These are phyloP conservation scores for Diadegma fenestrale DNA, from an alignment of 2,888 invertebrate genomes.

Conservation along the genomic window DNA sequence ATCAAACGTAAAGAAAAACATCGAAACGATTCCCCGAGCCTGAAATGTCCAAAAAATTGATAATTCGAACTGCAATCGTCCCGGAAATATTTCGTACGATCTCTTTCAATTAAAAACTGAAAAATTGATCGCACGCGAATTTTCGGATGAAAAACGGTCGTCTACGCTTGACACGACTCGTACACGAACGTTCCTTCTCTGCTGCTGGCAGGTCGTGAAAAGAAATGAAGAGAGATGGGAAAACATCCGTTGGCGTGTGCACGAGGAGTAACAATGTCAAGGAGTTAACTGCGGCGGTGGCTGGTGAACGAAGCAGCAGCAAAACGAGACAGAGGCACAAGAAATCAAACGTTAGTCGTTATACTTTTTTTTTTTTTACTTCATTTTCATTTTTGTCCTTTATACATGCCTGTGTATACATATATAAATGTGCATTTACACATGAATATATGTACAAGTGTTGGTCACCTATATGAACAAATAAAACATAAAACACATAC, in stretches of 20 bases:
- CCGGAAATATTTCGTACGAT: no score
- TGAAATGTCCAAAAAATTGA: no score
- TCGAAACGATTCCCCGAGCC: no score
- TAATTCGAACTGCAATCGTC: no score
- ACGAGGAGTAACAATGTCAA: slow-evolving; percentile 62
- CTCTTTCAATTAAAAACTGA: no score
- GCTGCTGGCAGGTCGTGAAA: neutral
- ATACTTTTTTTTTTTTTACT: slow-evolving; percentile 58
- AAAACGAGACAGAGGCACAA: slow-evolving; percentile 48
- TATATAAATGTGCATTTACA: slow-evolving; percentile 36
- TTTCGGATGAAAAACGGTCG: neutral
- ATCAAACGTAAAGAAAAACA: no score
- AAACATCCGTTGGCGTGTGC: slow-evolving; percentile 60
- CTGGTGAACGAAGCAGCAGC: slow-evolving; percentile 51
- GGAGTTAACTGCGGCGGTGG: slow-evolving; percentile 38
- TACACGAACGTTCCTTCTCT: neutral
- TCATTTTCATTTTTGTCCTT: slow-evolving; percentile 31
- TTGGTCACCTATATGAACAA: slow-evolving; percentile 58
- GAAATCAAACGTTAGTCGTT: slow-evolving; percentile 68
- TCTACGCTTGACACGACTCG: neutral
- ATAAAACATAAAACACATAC: slow-evolving; percentile 61
- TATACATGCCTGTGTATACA: slow-evolving; percentile 38
- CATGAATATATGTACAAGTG: slow-evolving; percentile 23
- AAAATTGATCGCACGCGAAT: no score
- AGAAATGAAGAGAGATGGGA: slow-evolving; percentile 16